Evolutionary conservation across 2,113 vertebrate species (phyloP), one percentile per base, ranked within the genome.

Genomic region (Podarcis muralis): DNA sequence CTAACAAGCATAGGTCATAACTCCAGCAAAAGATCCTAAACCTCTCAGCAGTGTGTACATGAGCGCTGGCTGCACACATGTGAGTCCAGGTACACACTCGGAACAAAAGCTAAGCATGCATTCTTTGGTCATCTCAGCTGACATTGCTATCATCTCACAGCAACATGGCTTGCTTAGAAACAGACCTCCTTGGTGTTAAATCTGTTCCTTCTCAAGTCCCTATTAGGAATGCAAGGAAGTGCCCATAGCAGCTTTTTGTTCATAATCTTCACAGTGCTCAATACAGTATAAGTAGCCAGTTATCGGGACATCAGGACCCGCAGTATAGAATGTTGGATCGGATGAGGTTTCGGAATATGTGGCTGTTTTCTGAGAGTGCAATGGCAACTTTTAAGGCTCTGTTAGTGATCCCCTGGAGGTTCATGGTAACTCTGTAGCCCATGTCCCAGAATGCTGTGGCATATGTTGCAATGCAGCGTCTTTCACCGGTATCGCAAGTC

Each of bases 341-440:
- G 18, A 22, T 11, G 6, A 59, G 48, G 78, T 57, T 57, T 80
- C 15, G 23, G 4, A 12, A 75, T 7, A 66, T 23, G 4, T 6
- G n/a, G 82, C 2, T n/a, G 6, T 23, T 77, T 81, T 81, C 74
- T 12, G 8, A 0, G 23, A 13, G 11, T 0, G 0, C 1, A 57
- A 2, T 8, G 48, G 48, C 1, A 80, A 0, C 66, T 69, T 81
- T 1, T 6, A 15, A n/a, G 65, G 22, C 65, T 72, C 18, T 32
- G 2, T 32, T 1, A 3, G 30, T 65, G 32, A 1, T 0, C 0
- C 2, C 22, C 22, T 0, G 0, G 59, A 76, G 35, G 15, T 27
- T 35, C n/a, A 7, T 23, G 69, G 27, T 22, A 40, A 57, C 43
- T 30, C 16, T 0, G 0, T 1, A 1, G 0, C 15, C 20, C 4